A percentile compares a stretch with the other conserved stretches of the same genome.
Evolutionary conservation across 2,113 vertebrate genomes (phyloP).

Genomic region (Herpetotheres cachinnans): DNA sequence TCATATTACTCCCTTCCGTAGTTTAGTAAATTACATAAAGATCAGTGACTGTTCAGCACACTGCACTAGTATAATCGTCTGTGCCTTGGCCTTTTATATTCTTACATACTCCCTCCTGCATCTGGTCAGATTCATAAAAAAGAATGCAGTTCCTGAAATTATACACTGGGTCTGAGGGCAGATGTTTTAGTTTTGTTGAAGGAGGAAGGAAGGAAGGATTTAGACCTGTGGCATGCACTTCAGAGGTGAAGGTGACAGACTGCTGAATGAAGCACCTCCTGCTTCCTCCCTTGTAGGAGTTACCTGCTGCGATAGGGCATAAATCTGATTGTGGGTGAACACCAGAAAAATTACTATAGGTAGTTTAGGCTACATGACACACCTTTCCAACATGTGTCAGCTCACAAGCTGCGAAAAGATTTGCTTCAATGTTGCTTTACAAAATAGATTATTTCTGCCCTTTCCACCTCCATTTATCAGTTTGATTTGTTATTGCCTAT

Average conservation of each 20-base stretch:
- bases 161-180: background rate
- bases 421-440: background rate
- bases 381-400: background rate
- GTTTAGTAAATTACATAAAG: slow-evolving; percentile 31
- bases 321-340: background rate
- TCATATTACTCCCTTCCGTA: slow-evolving; percentile 18
- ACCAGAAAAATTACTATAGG: background rate
- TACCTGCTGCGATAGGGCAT: background rate
- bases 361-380: background rate
- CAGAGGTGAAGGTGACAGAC: background rate
- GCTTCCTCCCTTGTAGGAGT: background rate
- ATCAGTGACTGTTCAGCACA: background rate
- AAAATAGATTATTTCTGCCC: background rate
- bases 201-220: background rate
- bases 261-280: background rate
- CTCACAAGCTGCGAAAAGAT: background rate
- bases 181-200: background rate
- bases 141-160: background rate
- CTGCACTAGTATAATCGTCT: background rate
- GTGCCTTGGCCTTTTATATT: background rate
- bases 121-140: background rate
- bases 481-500: background rate
- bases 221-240: background rate
- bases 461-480: background rate
- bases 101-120: background rate